Evolutionary conservation across 2,888 invertebrate species (phyloP).

Genomic region (Leptinotarsa juncta): DNA sequence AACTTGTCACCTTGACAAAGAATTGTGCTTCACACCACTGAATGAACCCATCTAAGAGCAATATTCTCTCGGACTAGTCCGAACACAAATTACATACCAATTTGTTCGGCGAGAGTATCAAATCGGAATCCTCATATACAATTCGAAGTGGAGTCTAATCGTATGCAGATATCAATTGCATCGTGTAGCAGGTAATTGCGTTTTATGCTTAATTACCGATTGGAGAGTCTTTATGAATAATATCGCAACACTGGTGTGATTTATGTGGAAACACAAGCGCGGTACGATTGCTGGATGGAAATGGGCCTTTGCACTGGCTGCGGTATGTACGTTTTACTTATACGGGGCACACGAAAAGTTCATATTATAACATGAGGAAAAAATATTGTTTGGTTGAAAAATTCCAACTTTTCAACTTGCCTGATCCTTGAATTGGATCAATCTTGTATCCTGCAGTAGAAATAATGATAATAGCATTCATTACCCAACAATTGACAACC

Average conservation of each 20-base stretch:
- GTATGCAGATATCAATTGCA: slow-evolving; percentile 52
- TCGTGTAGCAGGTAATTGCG: slow-evolving; percentile 53
- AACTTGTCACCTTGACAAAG: no score
- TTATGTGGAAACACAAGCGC: slow-evolving; percentile 52
- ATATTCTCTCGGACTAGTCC: background rate
- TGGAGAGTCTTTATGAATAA: slow-evolving; percentile 57
- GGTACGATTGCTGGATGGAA: slow-evolving; percentile 4
- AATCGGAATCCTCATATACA: slow-evolving; percentile 29
- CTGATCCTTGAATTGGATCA: no score
- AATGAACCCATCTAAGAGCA: background rate
- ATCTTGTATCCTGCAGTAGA: no score
- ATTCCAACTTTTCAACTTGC: no score
- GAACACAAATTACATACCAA: slow-evolving; percentile 14
- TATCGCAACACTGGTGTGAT: slow-evolving; percentile 49
- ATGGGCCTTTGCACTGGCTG: slow-evolving; percentile 1
- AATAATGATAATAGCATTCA: no score
- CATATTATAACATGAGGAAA: no score
- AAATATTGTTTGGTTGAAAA: no score
- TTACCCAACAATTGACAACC: no score
- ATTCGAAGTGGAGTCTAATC: slow-evolving; percentile 42
- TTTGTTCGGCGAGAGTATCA: slow-evolving; percentile 19
- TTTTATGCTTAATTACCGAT: slow-evolving; percentile 54
- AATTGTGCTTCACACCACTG: no score
- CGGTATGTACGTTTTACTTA: background rate
- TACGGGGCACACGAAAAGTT: no score